phyloP scores from a whole-genome alignment of 2,888 invertebrate species.

The Leptinotarsa haldemani region DNA sequence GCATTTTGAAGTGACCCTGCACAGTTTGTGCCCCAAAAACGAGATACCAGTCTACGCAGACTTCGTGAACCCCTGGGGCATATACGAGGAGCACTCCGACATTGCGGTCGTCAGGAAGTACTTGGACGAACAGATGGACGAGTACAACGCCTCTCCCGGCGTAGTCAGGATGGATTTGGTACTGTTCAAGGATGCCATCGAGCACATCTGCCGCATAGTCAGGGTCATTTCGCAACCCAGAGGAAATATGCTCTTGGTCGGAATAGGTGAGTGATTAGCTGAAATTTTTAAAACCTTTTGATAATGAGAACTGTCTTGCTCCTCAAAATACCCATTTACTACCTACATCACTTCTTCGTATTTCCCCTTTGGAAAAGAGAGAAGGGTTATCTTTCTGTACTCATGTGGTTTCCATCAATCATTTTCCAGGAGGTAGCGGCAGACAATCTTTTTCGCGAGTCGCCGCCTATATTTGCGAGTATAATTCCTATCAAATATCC shows the following conservation, averaged over 20 bases:
- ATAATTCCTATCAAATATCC: constrained; percentile 81
- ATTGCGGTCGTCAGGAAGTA: constrained; percentile 70
- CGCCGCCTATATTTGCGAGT: constrained; percentile 84
- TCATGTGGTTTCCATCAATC: neutral
- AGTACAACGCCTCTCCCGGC: constrained; percentile 84
- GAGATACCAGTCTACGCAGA: constrained; percentile 80
- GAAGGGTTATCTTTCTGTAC: neutral
- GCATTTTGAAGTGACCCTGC: constrained; percentile 83
- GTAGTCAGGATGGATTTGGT: constrained; percentile 85
- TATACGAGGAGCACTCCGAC: constrained; percentile 77
- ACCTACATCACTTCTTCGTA: too few species aligned
- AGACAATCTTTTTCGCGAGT: constrained; percentile 83
- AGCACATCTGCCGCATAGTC: constrained; percentile 85
- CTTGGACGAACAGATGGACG: constrained; percentile 73
- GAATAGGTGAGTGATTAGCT: constrained; percentile 28
- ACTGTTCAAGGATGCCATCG: constrained; percentile 87
- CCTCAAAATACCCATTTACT: too few species aligned
- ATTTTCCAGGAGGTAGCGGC: constrained; percentile 79
- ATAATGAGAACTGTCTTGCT: too few species aligned
- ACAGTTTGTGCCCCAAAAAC: constrained; percentile 80
- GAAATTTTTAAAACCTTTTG: too few species aligned
- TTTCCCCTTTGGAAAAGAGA: too few species aligned
- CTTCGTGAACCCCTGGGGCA: constrained; percentile 80
- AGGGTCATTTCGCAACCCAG: constrained; percentile 86
- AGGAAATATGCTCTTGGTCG: constrained; percentile 77